Evolutionary conservation across 2,888 invertebrate species (phyloP), one percentile per base, ranked within the genome.

Genomic region (Zaprionus obscuricornis): DNA sequence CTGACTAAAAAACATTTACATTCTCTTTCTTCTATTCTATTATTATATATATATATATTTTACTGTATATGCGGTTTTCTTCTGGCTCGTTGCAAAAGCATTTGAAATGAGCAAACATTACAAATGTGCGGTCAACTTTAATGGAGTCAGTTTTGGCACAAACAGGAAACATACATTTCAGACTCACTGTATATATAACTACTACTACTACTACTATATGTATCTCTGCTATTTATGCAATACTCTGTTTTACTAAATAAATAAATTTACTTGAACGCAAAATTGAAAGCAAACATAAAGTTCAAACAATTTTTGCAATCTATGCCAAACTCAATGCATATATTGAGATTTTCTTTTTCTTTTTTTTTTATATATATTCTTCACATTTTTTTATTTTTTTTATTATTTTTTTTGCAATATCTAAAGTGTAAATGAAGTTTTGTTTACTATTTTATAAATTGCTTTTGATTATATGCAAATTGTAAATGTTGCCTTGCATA

Each of bases 31-130:
- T n/a, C n/a, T n/a, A n/a, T n/a, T n/a, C n/a, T n/a, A n/a, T n/a
- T n/a, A n/a, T n/a, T n/a, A n/a, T n/a, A n/a, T n/a, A n/a, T n/a
- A n/a, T n/a, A n/a, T n/a, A n/a, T 22, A 46, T 50, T 54, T 50
- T 49, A 14, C 45, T 46, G 45, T 42, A 43, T 40, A 47, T 69
- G 67, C 37, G 73, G 68, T 59, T 24, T 27, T 58, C 72, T 58
- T 52, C 62, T 46, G 34, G 43, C 24, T 20, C 24, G 31, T 27
- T 42, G 50, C 31, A 10, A 24, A 3, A 27, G 46, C 50, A 47
- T 36, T 17, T 43, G 45, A 72, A 76, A 75, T 64, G 76, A 54
- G 59, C 66, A n/a, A 73, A 63, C 73, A 66, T 72, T 66, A 71
- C 57, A 75, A 75, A 75, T 73, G 45, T 71, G 73, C 63, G 73